These are phyloP conservation scores for Aphidius colemani DNA, from an alignment of 2,888 invertebrate species.

Conservation along the genomic window DNA sequence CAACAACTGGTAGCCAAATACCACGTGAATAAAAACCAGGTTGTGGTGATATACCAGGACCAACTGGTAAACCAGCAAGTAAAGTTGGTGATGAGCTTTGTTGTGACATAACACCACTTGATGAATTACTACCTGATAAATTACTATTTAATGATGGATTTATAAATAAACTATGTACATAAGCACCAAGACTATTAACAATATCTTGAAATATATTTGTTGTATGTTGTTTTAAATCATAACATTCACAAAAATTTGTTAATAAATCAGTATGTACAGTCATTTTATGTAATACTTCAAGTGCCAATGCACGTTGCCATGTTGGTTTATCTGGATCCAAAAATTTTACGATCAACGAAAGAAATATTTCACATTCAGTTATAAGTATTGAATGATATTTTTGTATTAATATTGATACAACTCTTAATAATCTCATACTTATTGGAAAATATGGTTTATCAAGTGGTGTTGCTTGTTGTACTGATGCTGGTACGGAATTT, in stretches of 20 bases:
- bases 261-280: constrained; percentile 85
- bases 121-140: constrained; percentile 51
- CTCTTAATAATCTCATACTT: constrained; percentile 89
- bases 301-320: constrained; percentile 93
- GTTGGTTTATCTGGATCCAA: constrained; percentile 94
- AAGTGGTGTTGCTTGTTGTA: constrained; percentile 69
- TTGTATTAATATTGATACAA: constrained; percentile 91
- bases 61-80: constrained; percentile 69
- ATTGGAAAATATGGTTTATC: constrained; percentile 97
- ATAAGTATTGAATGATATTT: constrained; percentile 91
- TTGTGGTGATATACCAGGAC: constrained; percentile 83
- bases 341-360: constrained; percentile 95
- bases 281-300: constrained; percentile 96
- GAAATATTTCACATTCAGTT: constrained; percentile 98
- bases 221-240: constrained; percentile 92
- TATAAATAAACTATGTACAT: constrained; percentile 89
- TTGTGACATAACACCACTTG: constrained; percentile 41
- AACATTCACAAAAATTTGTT: constrained; percentile 91
- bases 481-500: constrained; percentile 64
- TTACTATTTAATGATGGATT: constrained; percentile 60
- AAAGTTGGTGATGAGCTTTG: constrained; percentile 64
- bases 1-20: constrained; percentile 87
- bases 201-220: constrained; percentile 95
- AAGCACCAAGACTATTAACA: constrained; percentile 89
- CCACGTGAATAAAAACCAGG: constrained; percentile 93